These are phyloP conservation scores for Aphaenogaster rudis DNA, from an alignment of 1,140 invertebrate species.

Conservation along the genomic window DNA sequence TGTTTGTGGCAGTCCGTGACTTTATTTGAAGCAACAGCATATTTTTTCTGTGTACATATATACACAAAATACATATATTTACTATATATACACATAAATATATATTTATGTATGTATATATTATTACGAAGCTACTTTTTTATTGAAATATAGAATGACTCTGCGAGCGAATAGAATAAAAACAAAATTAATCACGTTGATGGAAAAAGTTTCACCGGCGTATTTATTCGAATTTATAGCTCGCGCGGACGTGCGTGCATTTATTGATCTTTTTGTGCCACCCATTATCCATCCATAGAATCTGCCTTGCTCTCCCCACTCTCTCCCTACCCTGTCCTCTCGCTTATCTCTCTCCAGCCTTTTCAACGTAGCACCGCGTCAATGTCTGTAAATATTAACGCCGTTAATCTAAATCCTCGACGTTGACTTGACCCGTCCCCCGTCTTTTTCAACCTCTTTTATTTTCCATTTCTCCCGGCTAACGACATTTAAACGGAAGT, in stretches of 20 bases:
- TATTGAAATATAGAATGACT: constrained; percentile 35
- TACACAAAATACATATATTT: background rate
- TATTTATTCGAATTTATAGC: constrained; percentile 66
- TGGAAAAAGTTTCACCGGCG: constrained; percentile 59
- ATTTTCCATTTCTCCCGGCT: constrained; percentile 64
- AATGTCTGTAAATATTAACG: constrained; percentile 67
- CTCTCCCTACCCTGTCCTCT: constrained; percentile 19
- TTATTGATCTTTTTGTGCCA: constrained; percentile 64
- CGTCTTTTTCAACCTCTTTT: constrained; percentile 46
- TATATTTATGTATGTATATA: too few species aligned
- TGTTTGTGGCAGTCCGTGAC: too few species aligned
- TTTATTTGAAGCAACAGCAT: too few species aligned
- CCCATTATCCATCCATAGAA: constrained; percentile 63
- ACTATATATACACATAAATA: background rate
- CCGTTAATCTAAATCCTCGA: constrained; percentile 74
- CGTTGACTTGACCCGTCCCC: constrained; percentile 54
- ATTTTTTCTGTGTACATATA: background rate
- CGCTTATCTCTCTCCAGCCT: constrained; percentile 52
- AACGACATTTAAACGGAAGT: constrained; percentile 81
- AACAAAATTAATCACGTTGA: constrained; percentile 59
- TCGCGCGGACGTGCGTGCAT: constrained; percentile 53
- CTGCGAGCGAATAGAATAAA: constrained; percentile 26
- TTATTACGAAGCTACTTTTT: constrained; percentile 32
- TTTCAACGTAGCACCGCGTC: constrained; percentile 46
- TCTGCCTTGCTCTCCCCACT: constrained; percentile 28